A percentile compares a stretch with the other conserved stretches of the same genome.
phyloP scores from a whole-genome alignment of 2,113 vertebrate genomes.

The Dasyornis broadbenti region DNA sequence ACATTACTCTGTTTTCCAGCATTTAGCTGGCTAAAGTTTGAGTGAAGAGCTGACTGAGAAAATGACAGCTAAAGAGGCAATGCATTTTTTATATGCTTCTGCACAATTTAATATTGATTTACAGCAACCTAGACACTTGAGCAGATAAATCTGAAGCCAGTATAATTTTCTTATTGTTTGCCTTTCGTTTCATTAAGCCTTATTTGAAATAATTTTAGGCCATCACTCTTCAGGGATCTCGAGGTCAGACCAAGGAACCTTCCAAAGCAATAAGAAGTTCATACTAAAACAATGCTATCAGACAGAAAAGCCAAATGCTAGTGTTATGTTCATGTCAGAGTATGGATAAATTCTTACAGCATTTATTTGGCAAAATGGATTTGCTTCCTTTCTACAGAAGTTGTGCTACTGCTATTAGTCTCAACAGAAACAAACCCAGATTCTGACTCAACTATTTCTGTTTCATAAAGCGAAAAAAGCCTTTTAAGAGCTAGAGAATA shows the following conservation, averaged over 20 bases:
- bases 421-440: neutral
- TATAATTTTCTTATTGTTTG: neutral
- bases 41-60: neutral
- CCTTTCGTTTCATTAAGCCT: neutral
- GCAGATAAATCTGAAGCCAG: neutral
- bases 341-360: neutral
- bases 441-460: neutral
- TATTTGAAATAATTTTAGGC: neutral
- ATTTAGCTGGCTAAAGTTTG: neutral
- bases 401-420: neutral
- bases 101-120: conserved; percentile 1
- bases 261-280: neutral
- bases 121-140: neutral
- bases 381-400: neutral
- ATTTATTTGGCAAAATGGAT: neutral
- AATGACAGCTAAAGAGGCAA: neutral
- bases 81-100: neutral
- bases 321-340: conserved; percentile 3
- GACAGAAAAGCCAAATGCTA: neutral
- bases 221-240: neutral
- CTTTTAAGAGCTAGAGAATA: neutral
- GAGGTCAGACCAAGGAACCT: neutral
- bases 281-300: neutral
- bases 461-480: neutral
- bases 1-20: neutral